Base-by-base conservation (phyloP, 2,797 vertebrate species). In the Arrhamphus sclerolepis region DNA sequence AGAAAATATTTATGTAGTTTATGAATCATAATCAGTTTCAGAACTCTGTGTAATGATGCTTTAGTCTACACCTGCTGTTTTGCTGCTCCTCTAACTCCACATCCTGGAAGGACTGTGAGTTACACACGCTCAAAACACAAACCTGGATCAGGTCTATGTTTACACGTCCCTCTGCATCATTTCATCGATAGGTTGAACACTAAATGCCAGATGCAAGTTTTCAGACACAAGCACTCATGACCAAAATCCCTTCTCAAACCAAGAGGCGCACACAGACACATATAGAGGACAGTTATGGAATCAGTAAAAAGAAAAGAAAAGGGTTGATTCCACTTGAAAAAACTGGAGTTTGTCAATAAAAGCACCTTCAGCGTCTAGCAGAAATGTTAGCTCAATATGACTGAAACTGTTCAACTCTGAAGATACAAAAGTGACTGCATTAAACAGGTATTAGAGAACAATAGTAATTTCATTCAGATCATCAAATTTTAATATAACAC, bases 71-170 rank as follows among this genome's bases (percentile, higher is more conserved):
- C n/a, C 38, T 54, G 50, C 29, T 51, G 18, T 34, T 67, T 46
- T 38, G 42, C 46, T 52, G 61, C 54, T 65, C 53, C 58, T 72
- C 68, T 67, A 49, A 78, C 69, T 61, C 62, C 58, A 49, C 69
- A 77, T 66, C 52, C 69, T 69, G 77, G 53, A 72, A 80, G 59
- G 65, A 86, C 87, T 80, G 66, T 60, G 53, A 82, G 64, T 60
- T 34, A 39, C 66, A 67, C 70, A 64, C 47, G 65, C 62, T 28
- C 47, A 42, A n/a, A 9, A 31, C 24, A 44, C 21, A 4, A 40
- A 66, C 57, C 17, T n/a, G 64, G 14, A 65, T 51, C 70, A 84
- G 75, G 66, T 82, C 75, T 80, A 69, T 66, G 54, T 72, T 65
- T 64, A 66, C 76, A 24, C 66, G 47, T 76, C 65, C 66, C 69